Base-by-base conservation (phyloP, 1,140 invertebrate species). In the Heliothis subflexa region DNA sequence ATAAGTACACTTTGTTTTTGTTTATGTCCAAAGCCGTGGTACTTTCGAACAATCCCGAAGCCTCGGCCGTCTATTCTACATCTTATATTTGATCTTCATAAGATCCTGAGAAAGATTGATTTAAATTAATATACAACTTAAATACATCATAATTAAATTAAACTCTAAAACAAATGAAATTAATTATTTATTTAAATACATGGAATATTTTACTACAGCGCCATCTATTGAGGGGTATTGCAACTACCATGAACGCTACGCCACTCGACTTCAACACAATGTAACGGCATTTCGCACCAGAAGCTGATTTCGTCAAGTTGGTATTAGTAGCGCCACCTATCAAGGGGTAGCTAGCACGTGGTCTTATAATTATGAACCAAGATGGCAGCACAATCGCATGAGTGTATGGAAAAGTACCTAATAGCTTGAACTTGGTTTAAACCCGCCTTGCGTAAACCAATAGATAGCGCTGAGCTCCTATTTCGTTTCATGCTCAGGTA, bases 161-260 rank as follows among this genome's bases (percentile, higher is more conserved):
- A 33, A 33, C 3, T 9, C 33, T 40, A 40, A 40, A 40, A 40
- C 33, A 0, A 40, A 40, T 40, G 5, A 40, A 40, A 9, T 40
- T 40, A 40, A 40, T 40, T 40, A 21, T 2, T 11, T 14, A 55
- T 10, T 9, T 4, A 55, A 16, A n/a, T 55, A 7, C 9, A 7
- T 61, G 11, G 5, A 0, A 61, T 28, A 61, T 12, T 61, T 33
- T 3, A 14, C 1, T 9, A 66, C 54, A 62, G 7, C 59, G 59
- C 57, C 73, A 75, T 75, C 73, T 75, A 7, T 28, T 25, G 25
- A 52, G n/a, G 73, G 73, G 59, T 52, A 11, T 2, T 2, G 28
- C 45, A 1, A 50, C 12, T 28, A 50, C 14, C 14, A 49, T 1
- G 16, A 49, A 45, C 40, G 28, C 16, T 13, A 21, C 47, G 14